A percentile compares a stretch with the other conserved stretches of the same genome.
These are phyloP conservation scores for Leptosomus discolor DNA, from an alignment of 2,113 vertebrate genomes.

Conservation along the genomic window DNA sequence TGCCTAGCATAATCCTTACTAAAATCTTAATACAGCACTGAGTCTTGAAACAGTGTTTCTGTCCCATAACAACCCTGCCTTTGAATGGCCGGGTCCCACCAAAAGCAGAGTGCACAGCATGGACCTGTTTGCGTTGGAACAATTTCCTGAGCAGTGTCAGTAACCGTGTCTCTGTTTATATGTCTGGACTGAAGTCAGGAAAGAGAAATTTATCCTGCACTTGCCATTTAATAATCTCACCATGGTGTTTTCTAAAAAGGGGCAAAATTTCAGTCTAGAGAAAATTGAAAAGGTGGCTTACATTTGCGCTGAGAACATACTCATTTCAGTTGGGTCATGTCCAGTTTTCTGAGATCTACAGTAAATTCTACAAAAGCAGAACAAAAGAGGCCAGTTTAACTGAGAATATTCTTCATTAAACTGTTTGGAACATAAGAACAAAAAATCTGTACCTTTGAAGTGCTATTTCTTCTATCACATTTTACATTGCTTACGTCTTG, in stretches of 20 bases:
- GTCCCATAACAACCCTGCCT: neutral
- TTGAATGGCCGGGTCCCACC: neutral
- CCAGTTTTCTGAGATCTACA: neutral
- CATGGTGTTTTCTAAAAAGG: neutral
- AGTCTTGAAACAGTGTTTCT: neutral
- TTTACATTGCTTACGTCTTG: neutral
- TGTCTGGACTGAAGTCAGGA: neutral
- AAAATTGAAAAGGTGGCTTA: neutral
- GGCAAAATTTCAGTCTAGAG: neutral
- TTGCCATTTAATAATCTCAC: neutral
- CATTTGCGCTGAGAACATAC: neutral
- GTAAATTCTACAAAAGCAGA: neutral
- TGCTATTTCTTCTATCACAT: neutral
- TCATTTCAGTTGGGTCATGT: neutral
- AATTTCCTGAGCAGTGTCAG: neutral
- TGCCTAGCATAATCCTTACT: neutral
- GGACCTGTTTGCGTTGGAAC: conserved; percentile 15
- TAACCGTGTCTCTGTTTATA: neutral
- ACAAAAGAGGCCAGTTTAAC: neutral
- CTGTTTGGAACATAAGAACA: neutral
- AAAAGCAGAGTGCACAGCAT: neutral
- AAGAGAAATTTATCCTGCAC: neutral
- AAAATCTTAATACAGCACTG: neutral
- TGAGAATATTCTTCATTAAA: neutral
- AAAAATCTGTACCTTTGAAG: neutral